These are phyloP conservation scores for Cynaeus angustus DNA, from an alignment of 2,888 invertebrate species.

Conservation along the genomic window DNA sequence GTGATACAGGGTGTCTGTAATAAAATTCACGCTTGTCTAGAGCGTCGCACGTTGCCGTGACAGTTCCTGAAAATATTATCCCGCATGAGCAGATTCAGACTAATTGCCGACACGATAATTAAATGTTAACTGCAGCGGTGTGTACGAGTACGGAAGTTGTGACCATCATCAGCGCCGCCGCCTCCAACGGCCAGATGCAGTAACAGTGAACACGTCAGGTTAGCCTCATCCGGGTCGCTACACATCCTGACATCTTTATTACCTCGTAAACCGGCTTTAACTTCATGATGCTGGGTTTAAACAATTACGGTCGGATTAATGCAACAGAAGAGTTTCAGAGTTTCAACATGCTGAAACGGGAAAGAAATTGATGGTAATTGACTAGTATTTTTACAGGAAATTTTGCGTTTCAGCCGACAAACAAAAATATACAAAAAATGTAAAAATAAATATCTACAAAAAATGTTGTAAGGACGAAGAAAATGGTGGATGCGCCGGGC, in stretches of 20 bases:
- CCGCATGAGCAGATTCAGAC: constrained; percentile 59
- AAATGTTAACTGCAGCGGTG: constrained; percentile 62
- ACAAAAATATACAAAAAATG: too few relatives aligned
- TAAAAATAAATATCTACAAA: too few relatives aligned
- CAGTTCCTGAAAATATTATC: constrained; percentile 63
- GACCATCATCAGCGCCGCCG: constrained; percentile 50
- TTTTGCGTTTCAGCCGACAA: too few relatives aligned
- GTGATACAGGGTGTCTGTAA: constrained; percentile 8
- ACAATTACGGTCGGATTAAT: constrained; percentile 33
- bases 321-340: constrained; percentile 28
- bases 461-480: too few relatives aligned
- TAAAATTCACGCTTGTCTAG: constrained; percentile 38
- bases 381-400: too few relatives aligned
- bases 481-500: too few relatives aligned
- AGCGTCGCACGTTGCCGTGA: constrained; percentile 58
- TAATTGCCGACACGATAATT: constrained; percentile 64
- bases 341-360: constrained; percentile 1
- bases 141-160: constrained; percentile 47
- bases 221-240: constrained; percentile 62
- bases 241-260: constrained; percentile 64
- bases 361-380: too few relatives aligned
- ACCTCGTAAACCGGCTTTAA: constrained; percentile 61
- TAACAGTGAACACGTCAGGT: constrained; percentile 64
- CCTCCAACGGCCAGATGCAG: constrained; percentile 57
- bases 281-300: constrained; percentile 36